These are phyloP conservation scores for rabbit (Oryctolagus cuniculus) DNA, from an alignment of 2,113 vertebrate genomes.

Conservation along the genomic window DNA sequence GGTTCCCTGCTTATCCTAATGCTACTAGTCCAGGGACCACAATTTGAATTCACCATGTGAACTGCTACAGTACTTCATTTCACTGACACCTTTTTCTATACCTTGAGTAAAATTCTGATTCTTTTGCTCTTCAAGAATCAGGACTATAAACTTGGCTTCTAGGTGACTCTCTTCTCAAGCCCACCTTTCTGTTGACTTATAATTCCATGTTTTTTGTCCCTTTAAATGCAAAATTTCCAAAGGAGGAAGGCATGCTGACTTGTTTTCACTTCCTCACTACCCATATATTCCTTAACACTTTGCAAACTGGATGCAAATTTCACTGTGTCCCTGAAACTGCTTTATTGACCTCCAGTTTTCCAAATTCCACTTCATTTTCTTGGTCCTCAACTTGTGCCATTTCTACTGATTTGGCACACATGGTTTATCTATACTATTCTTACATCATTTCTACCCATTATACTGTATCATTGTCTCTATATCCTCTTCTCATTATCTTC, in stretches of 20 bases:
- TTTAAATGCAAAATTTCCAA: conserved; percentile 7
- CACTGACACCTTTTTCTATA: neutral
- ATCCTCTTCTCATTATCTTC: neutral
- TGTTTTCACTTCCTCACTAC: neutral
- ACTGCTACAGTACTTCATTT: neutral
- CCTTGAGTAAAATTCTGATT: conserved; percentile 8
- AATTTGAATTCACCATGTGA: neutral
- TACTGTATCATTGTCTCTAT: neutral
- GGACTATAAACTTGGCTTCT: neutral
- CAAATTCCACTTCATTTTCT: neutral
- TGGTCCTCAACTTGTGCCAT: neutral
- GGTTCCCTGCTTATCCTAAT: neutral
- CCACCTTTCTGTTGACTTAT: neutral
- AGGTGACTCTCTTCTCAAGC: neutral
- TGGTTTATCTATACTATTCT: neutral
- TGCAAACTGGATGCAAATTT: conserved; percentile 17
- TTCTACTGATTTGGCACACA: neutral
- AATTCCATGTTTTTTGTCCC: neutral
- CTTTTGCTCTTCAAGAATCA: conserved; percentile 38
- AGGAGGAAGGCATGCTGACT: neutral
- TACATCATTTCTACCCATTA: neutral
- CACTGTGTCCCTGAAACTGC: neutral
- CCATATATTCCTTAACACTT: conserved; percentile 9
- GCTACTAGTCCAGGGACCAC: neutral
- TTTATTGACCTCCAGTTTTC: neutral